These are phyloP conservation scores for Eilema depressum DNA, from an alignment of 2,888 invertebrate species.

Conservation along the genomic window DNA sequence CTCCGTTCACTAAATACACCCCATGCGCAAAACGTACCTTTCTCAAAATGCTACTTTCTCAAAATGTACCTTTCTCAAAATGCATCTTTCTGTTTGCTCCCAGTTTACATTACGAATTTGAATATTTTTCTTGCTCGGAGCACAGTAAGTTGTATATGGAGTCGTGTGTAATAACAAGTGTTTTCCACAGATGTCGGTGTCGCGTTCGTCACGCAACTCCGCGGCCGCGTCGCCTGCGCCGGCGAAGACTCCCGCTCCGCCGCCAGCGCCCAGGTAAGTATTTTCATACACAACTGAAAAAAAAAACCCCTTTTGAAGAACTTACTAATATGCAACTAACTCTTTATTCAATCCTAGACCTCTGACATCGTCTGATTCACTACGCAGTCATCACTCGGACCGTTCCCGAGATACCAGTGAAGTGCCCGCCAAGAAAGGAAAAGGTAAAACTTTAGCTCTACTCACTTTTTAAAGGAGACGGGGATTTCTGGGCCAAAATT, in stretches of 20 bases:
- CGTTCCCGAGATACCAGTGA: slow-evolving; percentile 62
- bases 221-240: slow-evolving; percentile 56
- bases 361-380: slow-evolving; percentile 64
- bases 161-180: background rate
- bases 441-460: slow-evolving; percentile 62
- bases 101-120: no score
- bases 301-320: background rate
- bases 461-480: no score
- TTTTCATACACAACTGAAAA: background rate
- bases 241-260: slow-evolving; percentile 63
- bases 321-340: background rate
- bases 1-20: no score
- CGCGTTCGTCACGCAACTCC: slow-evolving; percentile 52
- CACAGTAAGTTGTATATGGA: no score
- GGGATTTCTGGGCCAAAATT: no score
- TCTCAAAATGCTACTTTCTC: no score
- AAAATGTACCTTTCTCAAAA: no score
- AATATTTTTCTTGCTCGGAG: no score
- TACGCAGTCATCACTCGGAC: slow-evolving; percentile 76
- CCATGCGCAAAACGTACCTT: no score
- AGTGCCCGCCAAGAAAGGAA: slow-evolving; percentile 83
- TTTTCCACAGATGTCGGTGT: slow-evolving; percentile 45
- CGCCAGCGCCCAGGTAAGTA: slow-evolving; percentile 63
- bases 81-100: no score
- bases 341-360: slow-evolving; percentile 39